Evolutionary conservation across 2,888 invertebrate species (phyloP).

Genomic region (Calameuta filiformis): DNA sequence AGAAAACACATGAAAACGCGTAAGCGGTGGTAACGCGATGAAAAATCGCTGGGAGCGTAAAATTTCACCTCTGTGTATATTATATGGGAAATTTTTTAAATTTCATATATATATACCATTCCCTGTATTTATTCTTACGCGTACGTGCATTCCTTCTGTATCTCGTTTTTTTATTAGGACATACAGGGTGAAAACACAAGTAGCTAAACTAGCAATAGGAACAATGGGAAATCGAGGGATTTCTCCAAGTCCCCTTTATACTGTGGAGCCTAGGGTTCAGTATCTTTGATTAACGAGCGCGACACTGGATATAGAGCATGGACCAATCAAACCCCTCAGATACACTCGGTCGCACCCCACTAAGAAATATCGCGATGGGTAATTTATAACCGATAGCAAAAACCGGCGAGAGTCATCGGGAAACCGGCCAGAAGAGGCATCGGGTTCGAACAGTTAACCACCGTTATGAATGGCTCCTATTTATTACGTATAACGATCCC

Average conservation of each 20-base stretch:
- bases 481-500: constrained; percentile 52
- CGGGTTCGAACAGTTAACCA: constrained; percentile 42
- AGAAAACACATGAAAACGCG: neutral
- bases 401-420: constrained; percentile 39
- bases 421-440: constrained; percentile 34
- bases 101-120: too few species aligned
- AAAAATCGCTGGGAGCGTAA: too few species aligned
- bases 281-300: constrained; percentile 58
- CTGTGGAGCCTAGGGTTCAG: neutral
- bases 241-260: too few species aligned
- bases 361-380: constrained; percentile 63
- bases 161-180: too few species aligned
- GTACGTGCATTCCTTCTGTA: too few species aligned
- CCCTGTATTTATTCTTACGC: too few species aligned
- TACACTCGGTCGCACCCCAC: constrained; percentile 58
- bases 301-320: constrained; percentile 48
- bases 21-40: neutral
- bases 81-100: too few species aligned
- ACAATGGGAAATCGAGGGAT: too few species aligned
- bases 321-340: constrained; percentile 60
- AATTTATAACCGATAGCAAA: constrained; percentile 63
- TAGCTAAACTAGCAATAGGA: too few species aligned
- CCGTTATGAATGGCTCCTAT: constrained; percentile 57
- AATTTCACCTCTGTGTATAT: too few species aligned
- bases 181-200: too few species aligned